Evolutionary conservation across 35 echinoderm and acorn worm genomes (phyloP).

Genomic region (Anneissia japonica): DNA sequence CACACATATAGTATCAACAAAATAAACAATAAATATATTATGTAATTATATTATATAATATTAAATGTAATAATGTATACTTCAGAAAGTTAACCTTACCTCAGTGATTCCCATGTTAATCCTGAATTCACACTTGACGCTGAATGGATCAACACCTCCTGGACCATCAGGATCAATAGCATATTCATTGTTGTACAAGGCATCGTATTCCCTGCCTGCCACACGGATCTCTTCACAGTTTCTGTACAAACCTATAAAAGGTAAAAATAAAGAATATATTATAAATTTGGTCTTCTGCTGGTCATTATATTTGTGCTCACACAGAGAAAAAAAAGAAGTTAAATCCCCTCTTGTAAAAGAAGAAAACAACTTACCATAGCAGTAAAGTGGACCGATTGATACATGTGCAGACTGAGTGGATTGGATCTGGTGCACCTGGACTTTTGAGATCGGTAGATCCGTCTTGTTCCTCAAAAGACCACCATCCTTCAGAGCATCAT

Average conservation of each 20-base stretch:
- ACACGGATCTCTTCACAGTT: not conserved
- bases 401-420: not conserved
- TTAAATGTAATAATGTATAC: not conserved
- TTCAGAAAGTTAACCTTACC: not conserved
- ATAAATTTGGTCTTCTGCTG: not conserved
- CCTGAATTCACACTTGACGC: not conserved
- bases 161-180: slow-evolving; percentile 2
- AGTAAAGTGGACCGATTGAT: not conserved
- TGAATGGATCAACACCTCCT: not conserved
- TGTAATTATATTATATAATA: too few relatives aligned
- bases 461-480: not conserved
- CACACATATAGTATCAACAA: too few relatives aligned
- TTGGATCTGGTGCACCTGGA: not conserved
- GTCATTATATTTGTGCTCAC: too few relatives aligned
- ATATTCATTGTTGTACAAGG: not conserved
- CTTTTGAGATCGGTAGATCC: not conserved
- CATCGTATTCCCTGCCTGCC: not conserved
- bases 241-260: not conserved
- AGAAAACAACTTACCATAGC: not conserved
- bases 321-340: too few relatives aligned
- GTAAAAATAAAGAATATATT: not conserved
- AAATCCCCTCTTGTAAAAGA: too few relatives aligned
- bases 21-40: too few relatives aligned
- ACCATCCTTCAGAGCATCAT: not conserved
- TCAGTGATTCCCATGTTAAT: not conserved